phyloP scores from a whole-genome alignment of 2,797 vertebrate genomes.

The Strix occidentalis region DNA sequence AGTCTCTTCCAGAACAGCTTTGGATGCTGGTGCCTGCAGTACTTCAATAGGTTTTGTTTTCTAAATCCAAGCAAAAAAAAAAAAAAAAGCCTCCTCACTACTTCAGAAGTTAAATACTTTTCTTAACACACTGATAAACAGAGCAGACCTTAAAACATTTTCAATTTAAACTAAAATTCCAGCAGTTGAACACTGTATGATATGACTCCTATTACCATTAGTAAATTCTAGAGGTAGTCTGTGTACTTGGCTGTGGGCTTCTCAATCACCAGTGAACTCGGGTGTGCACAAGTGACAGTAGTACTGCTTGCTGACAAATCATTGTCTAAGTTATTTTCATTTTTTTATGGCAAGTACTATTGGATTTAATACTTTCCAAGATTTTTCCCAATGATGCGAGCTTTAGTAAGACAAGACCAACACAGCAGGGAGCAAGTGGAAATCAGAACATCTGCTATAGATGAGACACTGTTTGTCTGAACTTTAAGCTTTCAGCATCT shows the following conservation, averaged over 20 bases:
- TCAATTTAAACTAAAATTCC: background rate
- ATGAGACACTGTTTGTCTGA: background rate
- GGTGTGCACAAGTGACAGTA: background rate
- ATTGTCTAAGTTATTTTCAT: background rate
- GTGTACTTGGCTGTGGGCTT: background rate
- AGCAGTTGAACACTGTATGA: background rate
- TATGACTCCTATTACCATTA: background rate
- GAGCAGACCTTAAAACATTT: background rate
- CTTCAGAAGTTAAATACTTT: background rate
- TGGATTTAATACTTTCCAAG: background rate
- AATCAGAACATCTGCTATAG: background rate
- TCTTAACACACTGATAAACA: background rate
- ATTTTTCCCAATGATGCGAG: background rate
- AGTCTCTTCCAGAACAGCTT: background rate
- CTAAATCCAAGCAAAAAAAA: background rate
- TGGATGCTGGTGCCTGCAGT: background rate
- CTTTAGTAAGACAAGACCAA: background rate
- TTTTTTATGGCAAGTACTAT: background rate
- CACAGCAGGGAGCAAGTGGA: background rate
- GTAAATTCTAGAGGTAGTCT: background rate
- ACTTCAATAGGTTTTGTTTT: background rate
- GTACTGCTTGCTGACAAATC: background rate
- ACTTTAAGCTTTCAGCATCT: background rate
- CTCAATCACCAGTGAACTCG: background rate
- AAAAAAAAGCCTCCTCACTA: background rate